These are phyloP conservation scores for Tenthredo notha DNA, from an alignment of 2,888 invertebrate species.

Conservation along the genomic window DNA sequence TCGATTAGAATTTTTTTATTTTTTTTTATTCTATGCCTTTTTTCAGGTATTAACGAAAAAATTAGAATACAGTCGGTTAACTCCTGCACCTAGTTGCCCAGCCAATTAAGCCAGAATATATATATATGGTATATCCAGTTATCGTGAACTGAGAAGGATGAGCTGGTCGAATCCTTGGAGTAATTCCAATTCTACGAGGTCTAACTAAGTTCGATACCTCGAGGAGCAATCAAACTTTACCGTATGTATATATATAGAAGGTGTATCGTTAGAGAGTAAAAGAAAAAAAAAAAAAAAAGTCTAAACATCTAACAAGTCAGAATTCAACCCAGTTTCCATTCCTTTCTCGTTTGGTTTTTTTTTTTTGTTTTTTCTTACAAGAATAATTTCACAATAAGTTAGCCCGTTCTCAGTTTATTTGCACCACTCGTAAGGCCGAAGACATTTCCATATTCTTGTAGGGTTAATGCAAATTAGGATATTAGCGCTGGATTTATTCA, in stretches of 20 bases:
- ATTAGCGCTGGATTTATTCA: conserved; percentile 48
- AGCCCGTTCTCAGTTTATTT: conserved; percentile 34
- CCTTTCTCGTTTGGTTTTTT: neutral
- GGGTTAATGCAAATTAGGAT: conserved; percentile 50
- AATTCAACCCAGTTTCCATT: neutral
- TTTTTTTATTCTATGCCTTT: too few species aligned
- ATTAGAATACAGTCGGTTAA: too few species aligned
- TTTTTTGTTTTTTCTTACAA: neutral
- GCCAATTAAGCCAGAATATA: too few species aligned
- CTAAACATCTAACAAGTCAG: neutral
- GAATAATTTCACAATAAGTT: conserved; percentile 37
- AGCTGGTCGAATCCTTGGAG: neutral
- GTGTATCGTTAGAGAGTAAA: neutral
- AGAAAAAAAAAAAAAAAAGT: neutral
- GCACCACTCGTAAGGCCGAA: conserved; percentile 33
- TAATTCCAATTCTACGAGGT: neutral
- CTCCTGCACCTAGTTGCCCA: too few species aligned
- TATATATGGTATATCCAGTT: neutral
- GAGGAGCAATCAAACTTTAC: conserved; percentile 33
- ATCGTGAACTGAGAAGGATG: neutral
- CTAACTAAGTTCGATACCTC: conserved; percentile 11
- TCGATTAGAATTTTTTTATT: too few species aligned
- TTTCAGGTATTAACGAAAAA: too few species aligned
- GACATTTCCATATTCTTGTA: conserved; percentile 47
- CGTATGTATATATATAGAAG: neutral